These are phyloP conservation scores for Carpatolechia fugitivella DNA, from an alignment of 2,888 invertebrate species.

Conservation along the genomic window DNA sequence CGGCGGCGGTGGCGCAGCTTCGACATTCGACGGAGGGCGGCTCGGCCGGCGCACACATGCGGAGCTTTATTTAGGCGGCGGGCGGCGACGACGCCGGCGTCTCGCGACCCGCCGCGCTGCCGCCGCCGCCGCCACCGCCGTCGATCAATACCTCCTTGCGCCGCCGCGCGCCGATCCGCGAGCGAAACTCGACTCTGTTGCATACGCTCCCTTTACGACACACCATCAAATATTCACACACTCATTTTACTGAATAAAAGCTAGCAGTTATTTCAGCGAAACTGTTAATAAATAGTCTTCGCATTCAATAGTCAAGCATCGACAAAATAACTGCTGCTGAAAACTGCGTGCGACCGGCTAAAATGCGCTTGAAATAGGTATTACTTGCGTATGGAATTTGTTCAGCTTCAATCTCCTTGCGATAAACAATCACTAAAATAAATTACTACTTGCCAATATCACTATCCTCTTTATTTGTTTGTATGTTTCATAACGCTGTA, in stretches of 20 bases:
- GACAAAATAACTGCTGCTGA: not conserved
- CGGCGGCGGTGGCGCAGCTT: constrained; percentile 55
- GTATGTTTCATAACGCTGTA: constrained; percentile 32
- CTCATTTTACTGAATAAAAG: constrained; percentile 66
- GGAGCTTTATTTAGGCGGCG: constrained; percentile 77
- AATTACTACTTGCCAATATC: not conserved
- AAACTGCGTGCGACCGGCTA: not conserved
- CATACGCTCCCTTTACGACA: constrained; percentile 63
- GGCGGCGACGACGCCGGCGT: constrained; percentile 73
- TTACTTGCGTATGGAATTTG: not conserved
- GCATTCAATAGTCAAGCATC: constrained; percentile 12
- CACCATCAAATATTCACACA: constrained; percentile 76
- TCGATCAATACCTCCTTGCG: constrained; percentile 78
- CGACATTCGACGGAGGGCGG: constrained; percentile 53
- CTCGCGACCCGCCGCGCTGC: too few relatives aligned
- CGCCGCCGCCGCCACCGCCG: constrained; percentile 64
- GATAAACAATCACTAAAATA: not conserved
- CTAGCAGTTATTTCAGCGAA: constrained; percentile 31
- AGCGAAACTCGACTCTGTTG: constrained; percentile 70
- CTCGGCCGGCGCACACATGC: constrained; percentile 62
- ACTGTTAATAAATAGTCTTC: constrained; percentile 18
- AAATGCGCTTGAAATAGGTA: not conserved
- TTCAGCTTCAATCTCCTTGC: not conserved
- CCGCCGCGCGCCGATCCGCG: constrained; percentile 68
- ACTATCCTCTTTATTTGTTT: not conserved